These are phyloP conservation scores for Mastomys natalensis DNA, from an alignment of 2,113 vertebrate species.

Conservation along the genomic window DNA sequence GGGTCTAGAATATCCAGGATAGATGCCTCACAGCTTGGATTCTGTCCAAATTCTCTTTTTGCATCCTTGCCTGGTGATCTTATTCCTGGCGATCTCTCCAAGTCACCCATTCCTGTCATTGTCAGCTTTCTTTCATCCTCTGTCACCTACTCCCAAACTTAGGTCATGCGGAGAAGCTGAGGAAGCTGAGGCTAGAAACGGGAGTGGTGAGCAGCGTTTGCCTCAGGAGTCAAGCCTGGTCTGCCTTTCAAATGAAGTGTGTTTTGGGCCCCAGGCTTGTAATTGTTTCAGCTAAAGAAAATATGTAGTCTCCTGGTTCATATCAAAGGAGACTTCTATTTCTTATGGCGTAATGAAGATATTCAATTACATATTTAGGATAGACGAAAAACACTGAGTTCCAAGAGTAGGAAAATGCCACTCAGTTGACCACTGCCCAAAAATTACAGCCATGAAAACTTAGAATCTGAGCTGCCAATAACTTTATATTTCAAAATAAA, in stretches of 20 bases:
- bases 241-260: neutral
- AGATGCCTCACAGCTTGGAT: neutral
- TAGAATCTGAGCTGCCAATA: neutral
- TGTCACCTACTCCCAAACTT: neutral
- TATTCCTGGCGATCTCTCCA: neutral
- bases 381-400: neutral
- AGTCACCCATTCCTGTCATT: neutral
- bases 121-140: neutral
- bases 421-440: neutral
- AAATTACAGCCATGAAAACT: neutral
- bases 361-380: neutral
- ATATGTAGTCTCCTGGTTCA: neutral
- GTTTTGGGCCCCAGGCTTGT: neutral
- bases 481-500: neutral
- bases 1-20: neutral
- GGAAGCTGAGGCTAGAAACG: neutral
- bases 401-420: neutral
- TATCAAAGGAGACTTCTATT: neutral
- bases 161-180: neutral
- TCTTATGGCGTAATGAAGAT: neutral
- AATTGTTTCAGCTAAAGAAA: slow-evolving; percentile 1
- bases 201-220: no score
- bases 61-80: neutral
- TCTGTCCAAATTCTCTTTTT: neutral
- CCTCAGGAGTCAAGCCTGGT: neutral